Evolutionary conservation across 2,113 vertebrate species (phyloP).

Genomic region (Lycocorax pyrrhopterus): DNA sequence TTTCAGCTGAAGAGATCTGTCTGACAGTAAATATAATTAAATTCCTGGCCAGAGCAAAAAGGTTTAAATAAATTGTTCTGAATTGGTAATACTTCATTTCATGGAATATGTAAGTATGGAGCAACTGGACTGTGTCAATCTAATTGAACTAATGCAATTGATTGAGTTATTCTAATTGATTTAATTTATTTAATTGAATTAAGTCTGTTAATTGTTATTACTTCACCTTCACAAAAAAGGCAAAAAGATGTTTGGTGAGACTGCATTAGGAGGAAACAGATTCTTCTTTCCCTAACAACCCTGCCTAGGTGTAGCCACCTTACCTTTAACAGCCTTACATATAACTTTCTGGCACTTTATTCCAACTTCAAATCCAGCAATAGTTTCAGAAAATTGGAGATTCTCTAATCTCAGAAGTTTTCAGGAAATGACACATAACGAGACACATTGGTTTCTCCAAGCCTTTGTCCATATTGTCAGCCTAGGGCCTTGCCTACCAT

Average conservation of each 20-base stretch:
- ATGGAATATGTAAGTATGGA: background rate
- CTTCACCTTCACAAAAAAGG: background rate
- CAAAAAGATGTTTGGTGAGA: background rate
- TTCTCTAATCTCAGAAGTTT: background rate
- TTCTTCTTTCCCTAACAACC: background rate
- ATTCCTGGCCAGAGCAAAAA: background rate
- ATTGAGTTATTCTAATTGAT: slow-evolving; percentile 1
- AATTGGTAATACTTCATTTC: background rate
- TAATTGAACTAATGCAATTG: slow-evolving; percentile 16
- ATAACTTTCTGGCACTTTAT: background rate
- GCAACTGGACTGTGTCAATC: background rate
- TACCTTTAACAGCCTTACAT: background rate
- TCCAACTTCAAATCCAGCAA: background rate
- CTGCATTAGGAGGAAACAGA: background rate
- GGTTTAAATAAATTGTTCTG: background rate
- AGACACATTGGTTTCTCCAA: background rate
- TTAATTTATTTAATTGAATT: background rate
- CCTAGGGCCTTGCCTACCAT: background rate
- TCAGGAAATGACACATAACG: background rate
- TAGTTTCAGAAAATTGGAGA: background rate
- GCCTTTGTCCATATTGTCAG: background rate
- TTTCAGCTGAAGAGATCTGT: background rate
- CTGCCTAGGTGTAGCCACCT: background rate
- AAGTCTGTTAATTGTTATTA: background rate
- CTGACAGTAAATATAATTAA: background rate